Evolutionary conservation across 2,797 vertebrate species (phyloP).

Genomic region (Hyperoplus immaculatus): DNA sequence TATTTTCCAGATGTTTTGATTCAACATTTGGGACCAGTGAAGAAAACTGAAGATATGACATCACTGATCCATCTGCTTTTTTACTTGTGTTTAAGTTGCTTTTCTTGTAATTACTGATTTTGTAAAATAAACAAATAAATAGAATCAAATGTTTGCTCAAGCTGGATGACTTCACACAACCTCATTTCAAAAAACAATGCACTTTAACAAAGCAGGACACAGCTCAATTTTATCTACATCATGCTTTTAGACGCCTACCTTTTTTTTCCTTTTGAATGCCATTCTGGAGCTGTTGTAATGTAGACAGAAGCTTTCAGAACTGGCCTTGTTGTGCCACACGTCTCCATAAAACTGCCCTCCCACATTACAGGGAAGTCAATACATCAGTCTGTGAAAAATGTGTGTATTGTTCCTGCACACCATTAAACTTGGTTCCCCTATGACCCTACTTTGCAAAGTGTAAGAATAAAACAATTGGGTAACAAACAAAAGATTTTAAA

Average conservation of each 20-base stretch:
- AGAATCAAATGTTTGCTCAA: neutral
- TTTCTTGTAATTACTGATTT: slow-evolving; percentile 57
- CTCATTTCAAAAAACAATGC: neutral
- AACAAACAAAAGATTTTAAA: slow-evolving; percentile 9
- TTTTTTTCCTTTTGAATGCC: slow-evolving; percentile 62
- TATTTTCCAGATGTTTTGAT: slow-evolving; percentile 6
- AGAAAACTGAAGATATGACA: neutral
- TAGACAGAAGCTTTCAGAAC: neutral
- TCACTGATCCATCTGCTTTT: slow-evolving; percentile 45
- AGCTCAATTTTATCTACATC: neutral
- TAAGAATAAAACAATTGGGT: neutral
- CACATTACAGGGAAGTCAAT: neutral
- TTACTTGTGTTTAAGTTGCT: slow-evolving; percentile 35
- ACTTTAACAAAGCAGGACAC: neutral
- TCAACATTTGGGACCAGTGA: slow-evolving; percentile 18
- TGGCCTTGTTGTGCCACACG: accelerated
- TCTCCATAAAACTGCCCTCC: neutral
- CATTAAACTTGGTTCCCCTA: neutral
- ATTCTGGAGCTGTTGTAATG: slow-evolving; percentile 30
- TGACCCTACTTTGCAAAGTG: neutral
- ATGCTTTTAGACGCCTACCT: slow-evolving; percentile 52
- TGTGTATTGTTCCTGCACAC: neutral
- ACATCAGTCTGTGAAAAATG: too few species aligned
- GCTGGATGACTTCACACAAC: neutral
- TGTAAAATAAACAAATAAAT: slow-evolving; percentile 74